These are phyloP conservation scores for Ptychobarbus kaznakovi DNA, from an alignment of 2,797 vertebrate species.

Conservation along the genomic window DNA sequence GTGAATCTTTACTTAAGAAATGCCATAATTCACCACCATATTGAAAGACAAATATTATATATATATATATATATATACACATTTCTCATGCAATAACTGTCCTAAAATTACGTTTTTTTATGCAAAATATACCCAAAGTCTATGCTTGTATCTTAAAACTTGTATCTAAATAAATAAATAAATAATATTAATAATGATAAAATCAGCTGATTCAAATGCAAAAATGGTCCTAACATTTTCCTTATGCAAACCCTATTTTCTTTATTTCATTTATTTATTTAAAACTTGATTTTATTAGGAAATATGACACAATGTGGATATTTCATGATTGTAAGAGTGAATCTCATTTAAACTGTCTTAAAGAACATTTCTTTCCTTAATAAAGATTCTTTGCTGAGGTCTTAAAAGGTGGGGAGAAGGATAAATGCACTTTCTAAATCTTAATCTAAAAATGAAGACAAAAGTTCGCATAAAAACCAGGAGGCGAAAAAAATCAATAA, in stretches of 20 bases:
- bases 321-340: neutral
- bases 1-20: neutral
- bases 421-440: constrained; percentile 79
- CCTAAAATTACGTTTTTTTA: neutral
- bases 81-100: neutral
- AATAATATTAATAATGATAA: neutral
- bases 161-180: neutral
- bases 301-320: neutral
- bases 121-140: neutral
- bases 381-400: constrained; percentile 23
- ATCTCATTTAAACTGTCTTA: neutral
- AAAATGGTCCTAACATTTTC: neutral
- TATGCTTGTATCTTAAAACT: neutral
- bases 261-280: too few species aligned
- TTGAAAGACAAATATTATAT: too few species aligned
- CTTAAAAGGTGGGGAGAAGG: constrained; percentile 28
- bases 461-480: neutral
- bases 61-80: too few species aligned
- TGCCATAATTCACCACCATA: neutral
- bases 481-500: neutral
- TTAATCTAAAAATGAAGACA: constrained; percentile 75
- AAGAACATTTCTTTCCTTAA: neutral
- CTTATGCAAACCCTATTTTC: neutral
- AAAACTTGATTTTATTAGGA: neutral
- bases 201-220: neutral